Evolutionary conservation across 2,888 invertebrate genomes (phyloP).

Genomic region (Polietes domitor): DNA sequence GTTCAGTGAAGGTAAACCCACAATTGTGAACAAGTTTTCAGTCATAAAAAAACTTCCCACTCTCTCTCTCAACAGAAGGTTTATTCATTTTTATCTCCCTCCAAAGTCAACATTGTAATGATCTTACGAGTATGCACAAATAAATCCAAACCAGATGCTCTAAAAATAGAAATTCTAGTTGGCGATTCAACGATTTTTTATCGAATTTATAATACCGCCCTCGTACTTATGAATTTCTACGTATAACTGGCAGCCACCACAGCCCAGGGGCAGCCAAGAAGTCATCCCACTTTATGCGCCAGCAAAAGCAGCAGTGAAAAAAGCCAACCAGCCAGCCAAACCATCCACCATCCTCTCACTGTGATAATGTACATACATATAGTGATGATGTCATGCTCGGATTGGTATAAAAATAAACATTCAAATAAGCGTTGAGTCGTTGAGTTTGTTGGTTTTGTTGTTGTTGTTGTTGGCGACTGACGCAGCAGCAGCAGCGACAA

Average conservation of each 20-base stretch:
- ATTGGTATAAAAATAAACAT: constrained; percentile 60
- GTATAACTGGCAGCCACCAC: not conserved
- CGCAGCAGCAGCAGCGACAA: constrained; percentile 17
- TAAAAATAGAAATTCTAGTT: not conserved
- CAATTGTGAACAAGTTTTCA: not conserved
- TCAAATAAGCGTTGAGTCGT: constrained; percentile 49
- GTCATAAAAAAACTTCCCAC: not conserved
- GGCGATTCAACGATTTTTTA: not conserved
- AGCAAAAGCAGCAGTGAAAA: constrained; percentile 20
- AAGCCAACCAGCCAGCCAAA: not conserved
- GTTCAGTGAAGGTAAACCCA: too few relatives aligned
- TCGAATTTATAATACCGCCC: constrained; percentile 8
- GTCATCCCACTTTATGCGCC: constrained; percentile 21
- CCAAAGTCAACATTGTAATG: not conserved
- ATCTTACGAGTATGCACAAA: not conserved
- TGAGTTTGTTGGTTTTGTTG: constrained; percentile 23
- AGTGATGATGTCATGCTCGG: constrained; percentile 61
- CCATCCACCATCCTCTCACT: constrained; percentile 37
- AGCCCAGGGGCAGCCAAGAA: constrained; percentile 14
- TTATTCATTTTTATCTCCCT: not conserved
- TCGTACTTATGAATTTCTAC: not conserved
- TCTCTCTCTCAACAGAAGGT: not conserved
- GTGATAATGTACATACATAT: constrained; percentile 8
- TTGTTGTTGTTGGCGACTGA: constrained; percentile 18
- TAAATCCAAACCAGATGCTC: not conserved